These are phyloP conservation scores for Xestobium rufovillosum DNA, from an alignment of 2,888 invertebrate species.

Conservation along the genomic window DNA sequence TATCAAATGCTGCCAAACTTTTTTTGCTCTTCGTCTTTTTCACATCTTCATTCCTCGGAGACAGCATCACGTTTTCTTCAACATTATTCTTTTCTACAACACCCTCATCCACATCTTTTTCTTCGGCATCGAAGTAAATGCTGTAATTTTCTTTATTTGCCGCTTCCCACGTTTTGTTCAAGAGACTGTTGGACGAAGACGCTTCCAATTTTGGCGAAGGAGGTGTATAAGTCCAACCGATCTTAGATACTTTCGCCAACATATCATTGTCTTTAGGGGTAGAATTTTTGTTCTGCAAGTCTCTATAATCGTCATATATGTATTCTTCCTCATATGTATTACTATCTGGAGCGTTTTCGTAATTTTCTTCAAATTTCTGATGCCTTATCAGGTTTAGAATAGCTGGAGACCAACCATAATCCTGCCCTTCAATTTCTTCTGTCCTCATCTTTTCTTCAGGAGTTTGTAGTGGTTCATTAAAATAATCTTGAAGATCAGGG, in stretches of 20 bases:
- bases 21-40: neutral
- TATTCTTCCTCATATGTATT: neutral
- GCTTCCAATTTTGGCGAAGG: too few species aligned
- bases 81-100: neutral
- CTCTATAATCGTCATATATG: constrained; percentile 1
- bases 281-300: neutral
- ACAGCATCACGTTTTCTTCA: neutral
- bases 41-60: neutral
- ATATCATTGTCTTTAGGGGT: neutral
- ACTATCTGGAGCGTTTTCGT: too few species aligned
- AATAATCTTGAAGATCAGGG: too few species aligned
- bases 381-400: too few species aligned
- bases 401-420: too few species aligned
- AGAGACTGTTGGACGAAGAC: neutral
- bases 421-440: too few species aligned
- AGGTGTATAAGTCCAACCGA: neutral
- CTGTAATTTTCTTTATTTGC: constrained; percentile 1
- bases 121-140: neutral
- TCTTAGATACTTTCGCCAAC: neutral
- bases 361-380: too few species aligned
- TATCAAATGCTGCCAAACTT: neutral
- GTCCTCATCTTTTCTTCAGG: too few species aligned
- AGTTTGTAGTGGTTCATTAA: too few species aligned
- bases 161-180: neutral
- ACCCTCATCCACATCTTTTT: neutral